Evolutionary conservation across 2,888 invertebrate genomes (phyloP), one percentile per base, ranked within the genome.

Genomic region (Petrolisthes cinctipes): DNA sequence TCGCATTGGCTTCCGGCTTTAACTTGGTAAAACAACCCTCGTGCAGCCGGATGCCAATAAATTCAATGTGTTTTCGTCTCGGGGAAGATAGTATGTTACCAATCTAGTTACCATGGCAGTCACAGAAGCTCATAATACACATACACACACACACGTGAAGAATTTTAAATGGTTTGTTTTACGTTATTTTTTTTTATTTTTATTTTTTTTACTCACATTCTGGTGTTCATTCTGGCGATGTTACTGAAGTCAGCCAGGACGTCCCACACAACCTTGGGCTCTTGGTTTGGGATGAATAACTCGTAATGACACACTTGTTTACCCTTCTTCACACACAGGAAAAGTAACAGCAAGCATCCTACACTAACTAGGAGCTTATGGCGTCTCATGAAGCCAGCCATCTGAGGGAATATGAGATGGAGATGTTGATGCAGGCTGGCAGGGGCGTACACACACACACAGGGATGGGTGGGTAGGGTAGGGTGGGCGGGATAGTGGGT

Each of bases 231-330:
- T 91, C 94, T 93, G 91, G 94, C 94, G 94, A 95, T 95, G 92
- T 96, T 95, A 91, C 94, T 95, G 91, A 96, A 96, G 93, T 96
- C 96, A 0, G 96, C 95, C n/a, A 96, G 94, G 92, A 94, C 96
- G 92, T 95, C 95, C 96, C 96, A 96, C 61, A 95, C 95, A 56
- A 93, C 93, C 91, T 94, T 94, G 23, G 96, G 94, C 91, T 94
- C 93, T 0, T 94, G 93, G 91, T 95, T 93, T 66, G 93, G 92
- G 91, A 96, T 93, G 90, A 93, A 93, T 83, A 93, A 93, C 91
- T 94, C 94, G 90, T 92, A 92, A 9, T 89, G 89, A 0, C 91
- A 89, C 14, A 83, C 83, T 81, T 92, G 91, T 37, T 90, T 83
- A 20, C 88, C 88, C n/a, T 78, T 86, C 9, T 90, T 87, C 54